Percentiles rank a stretch among this genome's conserved stretches.
Conservation (phyloP, 2,888 invertebrate species). For the Himalopsyche kuldschensis region DNA sequence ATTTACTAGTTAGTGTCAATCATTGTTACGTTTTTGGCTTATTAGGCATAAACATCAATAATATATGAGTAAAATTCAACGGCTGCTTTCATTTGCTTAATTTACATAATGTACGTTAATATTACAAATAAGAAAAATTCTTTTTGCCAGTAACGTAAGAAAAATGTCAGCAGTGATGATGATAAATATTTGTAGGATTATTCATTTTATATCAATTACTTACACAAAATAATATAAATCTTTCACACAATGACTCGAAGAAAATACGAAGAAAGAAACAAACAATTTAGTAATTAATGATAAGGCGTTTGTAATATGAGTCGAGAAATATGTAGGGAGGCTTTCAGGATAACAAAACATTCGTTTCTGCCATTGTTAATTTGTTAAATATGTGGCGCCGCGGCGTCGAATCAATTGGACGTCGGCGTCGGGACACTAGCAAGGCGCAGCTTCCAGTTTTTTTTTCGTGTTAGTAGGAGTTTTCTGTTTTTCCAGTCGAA, state of each 20-base stretch:
- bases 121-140: no score
- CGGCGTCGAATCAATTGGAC: conserved; percentile 14
- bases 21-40: no score
- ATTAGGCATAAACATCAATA: no score
- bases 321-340: background rate
- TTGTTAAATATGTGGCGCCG: conserved; percentile 4
- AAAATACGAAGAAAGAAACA: background rate
- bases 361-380: conserved; percentile 1
- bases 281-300: background rate
- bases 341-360: background rate
- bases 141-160: no score
- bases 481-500: background rate
- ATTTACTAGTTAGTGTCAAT: no score
- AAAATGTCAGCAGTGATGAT: no score
- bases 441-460: background rate
- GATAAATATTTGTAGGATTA: no score
- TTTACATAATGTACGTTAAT: background rate
- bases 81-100: background rate
- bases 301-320: background rate
- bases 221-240: no score
- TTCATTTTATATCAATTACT: no score
- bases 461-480: background rate
- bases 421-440: conserved; percentile 1
- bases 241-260: background rate
- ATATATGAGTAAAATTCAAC: no score